Evolutionary conservation across 2,113 vertebrate species (phyloP), one percentile per base, ranked within the genome.

Genomic region (Ophiodon elongatus): DNA sequence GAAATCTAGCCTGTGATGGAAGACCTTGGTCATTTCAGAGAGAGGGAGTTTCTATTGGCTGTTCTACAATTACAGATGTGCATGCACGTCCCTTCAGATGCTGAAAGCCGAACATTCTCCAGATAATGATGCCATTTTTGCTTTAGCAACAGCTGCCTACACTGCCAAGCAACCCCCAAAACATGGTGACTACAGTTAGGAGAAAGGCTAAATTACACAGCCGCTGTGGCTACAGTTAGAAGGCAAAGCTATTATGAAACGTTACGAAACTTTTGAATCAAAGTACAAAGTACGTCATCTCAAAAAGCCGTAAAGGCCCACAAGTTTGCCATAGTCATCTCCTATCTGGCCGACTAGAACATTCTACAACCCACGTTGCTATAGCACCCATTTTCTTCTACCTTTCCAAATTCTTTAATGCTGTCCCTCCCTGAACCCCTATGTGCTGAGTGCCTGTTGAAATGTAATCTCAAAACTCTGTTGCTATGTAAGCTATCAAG

Each of bases 401-500:
- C 11, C 13, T 37, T 45, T 59, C 6, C 25, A 66, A 23, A 31
- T 23, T 1, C 6, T 67, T n/a, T 50, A 2, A 29, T 21, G 17
- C 3, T 29, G 8, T 21, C n/a, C n/a, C 33, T 14, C 52, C 56
- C 23, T 27, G n/a, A 41, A 33, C 62, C 3, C 15, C 13, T 25
- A 23, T 4, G 31, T 41, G 33, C 54, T 13, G 56, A 69, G 56
- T 63, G 68, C 11, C 31, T 15, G 60, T 68, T 69, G 43, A 66
- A 66, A 66, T 66, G 23, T 37, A 47, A 54, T 67, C 59, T 66
- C 9, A 39, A 72, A n/a, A 10, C 60, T 31, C 39, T 41, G 41
- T 54, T 69, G 62, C 21, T 60, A 3, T 3, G 2, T n/a, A 57
- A 60, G 21, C 52, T 54, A 25, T 21, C 21, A 43, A 21, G 39